Evolutionary conservation across 1,140 invertebrate species (phyloP).

Genomic region (Patella vulgata): DNA sequence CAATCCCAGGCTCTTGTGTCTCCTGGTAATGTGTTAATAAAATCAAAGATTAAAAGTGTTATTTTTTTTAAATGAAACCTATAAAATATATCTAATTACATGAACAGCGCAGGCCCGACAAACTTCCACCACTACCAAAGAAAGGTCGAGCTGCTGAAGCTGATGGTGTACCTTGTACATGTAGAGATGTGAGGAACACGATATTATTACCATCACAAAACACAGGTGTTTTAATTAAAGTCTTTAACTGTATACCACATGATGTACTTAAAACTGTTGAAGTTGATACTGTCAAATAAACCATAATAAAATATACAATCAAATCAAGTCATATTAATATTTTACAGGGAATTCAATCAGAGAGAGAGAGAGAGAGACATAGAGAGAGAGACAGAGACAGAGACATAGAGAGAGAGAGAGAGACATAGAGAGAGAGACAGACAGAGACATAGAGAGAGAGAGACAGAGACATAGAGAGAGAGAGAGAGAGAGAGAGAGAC

Average conservation of each 20-base stretch:
- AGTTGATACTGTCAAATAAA: neutral
- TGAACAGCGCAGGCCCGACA: constrained; percentile 55
- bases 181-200: constrained; percentile 49
- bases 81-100: constrained; percentile 21
- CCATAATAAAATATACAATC: neutral
- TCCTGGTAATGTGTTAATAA: too few relatives aligned
- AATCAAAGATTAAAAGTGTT: too few relatives aligned
- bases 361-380: too few relatives aligned
- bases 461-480: too few relatives aligned
- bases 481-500: too few relatives aligned
- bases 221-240: constrained; percentile 55
- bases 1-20: too few relatives aligned
- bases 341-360: too few relatives aligned
- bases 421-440: too few relatives aligned
- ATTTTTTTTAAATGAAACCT: too few relatives aligned
- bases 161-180: constrained; percentile 36
- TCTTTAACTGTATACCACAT: constrained; percentile 58
- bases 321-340: neutral
- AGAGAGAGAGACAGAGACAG: too few relatives aligned
- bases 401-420: too few relatives aligned
- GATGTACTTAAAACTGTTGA: constrained; percentile 47
- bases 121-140: constrained; percentile 56
- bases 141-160: constrained; percentile 52
- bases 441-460: too few relatives aligned
- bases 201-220: constrained; percentile 61